Conservation (phyloP, 2,113 vertebrate species). For the Acanthochromis polyacanthus region DNA sequence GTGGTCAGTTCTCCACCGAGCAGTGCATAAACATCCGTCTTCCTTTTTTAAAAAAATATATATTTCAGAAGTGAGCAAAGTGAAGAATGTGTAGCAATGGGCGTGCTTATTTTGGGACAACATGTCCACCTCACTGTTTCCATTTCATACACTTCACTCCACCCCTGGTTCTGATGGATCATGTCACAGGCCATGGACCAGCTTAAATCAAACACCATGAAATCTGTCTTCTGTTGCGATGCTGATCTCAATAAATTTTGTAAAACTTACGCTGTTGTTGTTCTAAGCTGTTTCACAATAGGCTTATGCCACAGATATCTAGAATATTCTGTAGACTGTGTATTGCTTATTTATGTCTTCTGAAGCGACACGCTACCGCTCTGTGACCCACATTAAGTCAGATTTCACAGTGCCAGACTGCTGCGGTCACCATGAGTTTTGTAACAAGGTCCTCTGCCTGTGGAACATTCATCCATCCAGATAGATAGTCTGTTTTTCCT, state of each 20-base stretch:
- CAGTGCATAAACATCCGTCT: not conserved
- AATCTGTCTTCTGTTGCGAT: constrained; percentile 16
- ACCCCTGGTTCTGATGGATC: constrained; percentile 1
- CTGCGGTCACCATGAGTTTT: constrained; percentile 50
- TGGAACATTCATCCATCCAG: constrained; percentile 53
- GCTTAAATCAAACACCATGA: constrained; percentile 12
- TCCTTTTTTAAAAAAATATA: not conserved
- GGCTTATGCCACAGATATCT: constrained; percentile 50
- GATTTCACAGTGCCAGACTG: constrained; percentile 34
- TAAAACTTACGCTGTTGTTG: constrained; percentile 11
- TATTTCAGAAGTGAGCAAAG: not conserved
- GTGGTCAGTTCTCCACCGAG: not conserved
- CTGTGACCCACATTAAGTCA: constrained; percentile 61
- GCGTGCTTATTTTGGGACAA: not conserved
- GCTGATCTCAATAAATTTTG: constrained; percentile 12
- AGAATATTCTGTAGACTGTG: constrained; percentile 23
- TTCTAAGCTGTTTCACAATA: constrained; percentile 49
- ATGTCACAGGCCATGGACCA: not conserved
- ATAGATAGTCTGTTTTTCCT: constrained; percentile 36
- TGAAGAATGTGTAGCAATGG: not conserved
- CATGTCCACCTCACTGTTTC: not conserved
- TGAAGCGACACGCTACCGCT: constrained; percentile 41
- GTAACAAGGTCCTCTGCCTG: constrained; percentile 39
- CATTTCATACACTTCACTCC: constrained; percentile 1
- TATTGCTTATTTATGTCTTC: constrained; percentile 40